Evolutionary conservation across 2,888 invertebrate species (phyloP).

Genomic region (Dynastes tityus): DNA sequence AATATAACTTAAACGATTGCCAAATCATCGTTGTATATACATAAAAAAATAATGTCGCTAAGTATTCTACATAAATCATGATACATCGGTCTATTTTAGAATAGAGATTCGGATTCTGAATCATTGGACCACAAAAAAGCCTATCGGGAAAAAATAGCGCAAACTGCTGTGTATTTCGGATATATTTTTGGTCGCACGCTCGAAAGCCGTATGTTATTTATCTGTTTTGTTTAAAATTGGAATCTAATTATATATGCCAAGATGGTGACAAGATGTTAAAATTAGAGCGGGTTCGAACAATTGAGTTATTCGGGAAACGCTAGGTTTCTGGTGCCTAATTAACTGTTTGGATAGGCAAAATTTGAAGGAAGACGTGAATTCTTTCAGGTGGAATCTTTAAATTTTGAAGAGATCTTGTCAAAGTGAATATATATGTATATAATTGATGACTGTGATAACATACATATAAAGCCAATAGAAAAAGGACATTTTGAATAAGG

Average conservation of each 20-base stretch:
- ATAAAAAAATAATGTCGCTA: slow-evolving; percentile 4
- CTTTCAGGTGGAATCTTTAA: too few relatives aligned
- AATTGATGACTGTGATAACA: neutral
- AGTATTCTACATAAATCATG: slow-evolving; percentile 24
- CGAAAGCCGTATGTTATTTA: slow-evolving; percentile 15
- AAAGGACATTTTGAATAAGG: too few relatives aligned
- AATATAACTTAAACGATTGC: slow-evolving; percentile 6
- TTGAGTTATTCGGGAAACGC: neutral
- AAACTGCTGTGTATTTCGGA: slow-evolving; percentile 7
- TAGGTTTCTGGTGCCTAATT: too few relatives aligned
- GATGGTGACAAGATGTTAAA: slow-evolving; percentile 1
- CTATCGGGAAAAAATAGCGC: slow-evolving; percentile 9
- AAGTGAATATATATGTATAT: neutral
- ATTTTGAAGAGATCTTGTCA: too few relatives aligned
- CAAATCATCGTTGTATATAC: slow-evolving; percentile 1
- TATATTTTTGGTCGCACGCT: slow-evolving; percentile 1
- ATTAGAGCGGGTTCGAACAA: slow-evolving; percentile 9
- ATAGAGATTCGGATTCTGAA: slow-evolving; percentile 3
- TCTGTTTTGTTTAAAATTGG: slow-evolving; percentile 22
- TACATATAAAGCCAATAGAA: too few relatives aligned
- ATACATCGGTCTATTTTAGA: slow-evolving; percentile 22
- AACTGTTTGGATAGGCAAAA: too few relatives aligned
- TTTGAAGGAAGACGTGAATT: too few relatives aligned
- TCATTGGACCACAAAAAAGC: slow-evolving; percentile 12
- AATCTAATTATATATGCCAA: slow-evolving; percentile 16